Evolutionary conservation across 1,140 invertebrate species (phyloP), one percentile per base, ranked within the genome.

Genomic region (Babylonia areolata): DNA sequence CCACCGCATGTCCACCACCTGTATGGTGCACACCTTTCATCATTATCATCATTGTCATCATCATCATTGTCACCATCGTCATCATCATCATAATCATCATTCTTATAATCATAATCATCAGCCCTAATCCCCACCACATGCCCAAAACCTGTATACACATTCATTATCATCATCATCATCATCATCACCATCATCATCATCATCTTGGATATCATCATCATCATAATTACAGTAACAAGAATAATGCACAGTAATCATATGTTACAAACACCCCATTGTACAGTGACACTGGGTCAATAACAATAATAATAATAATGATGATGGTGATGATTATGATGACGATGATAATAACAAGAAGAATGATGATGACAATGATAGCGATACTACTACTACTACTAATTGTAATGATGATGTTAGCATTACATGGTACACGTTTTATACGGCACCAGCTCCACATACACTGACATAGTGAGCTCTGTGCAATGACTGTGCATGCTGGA

Each of bases 1-100:
- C 93, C 92, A 93, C 5, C 92, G 82, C 91, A 92, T 91, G 86
- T 94, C 93, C 28, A 93, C 88, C 35, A 93, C 81, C 89, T 92
- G 87, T 3, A 86, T 31, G 42, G 28, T 79, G 9, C 23, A 1
- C 28, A 37, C 20, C 75, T 78, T 17, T 42, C 23, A 28, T 31
- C 46, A 51, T 51, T 20, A 51, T 51, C 46, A 51, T 51, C 46
- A 51, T 51, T 20, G 20, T 51, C 46, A 46, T 81, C 23, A 9
- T 23, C 31, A 81, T 71, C 15, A 86, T 12, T 31, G 46, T 40
- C 40, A 42, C 11, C 51, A 81, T 12, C 6, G 39, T 51, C 46
- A 51, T 51, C 46, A 51, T 51, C 46, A 51, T 20, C 20, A 11
- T 51, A 51, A 51, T 20, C 20, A 20, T 33, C 17, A 20, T 15